These are phyloP conservation scores for Micrasema longulum DNA, from an alignment of 1,140 invertebrate genomes.

Conservation along the genomic window DNA sequence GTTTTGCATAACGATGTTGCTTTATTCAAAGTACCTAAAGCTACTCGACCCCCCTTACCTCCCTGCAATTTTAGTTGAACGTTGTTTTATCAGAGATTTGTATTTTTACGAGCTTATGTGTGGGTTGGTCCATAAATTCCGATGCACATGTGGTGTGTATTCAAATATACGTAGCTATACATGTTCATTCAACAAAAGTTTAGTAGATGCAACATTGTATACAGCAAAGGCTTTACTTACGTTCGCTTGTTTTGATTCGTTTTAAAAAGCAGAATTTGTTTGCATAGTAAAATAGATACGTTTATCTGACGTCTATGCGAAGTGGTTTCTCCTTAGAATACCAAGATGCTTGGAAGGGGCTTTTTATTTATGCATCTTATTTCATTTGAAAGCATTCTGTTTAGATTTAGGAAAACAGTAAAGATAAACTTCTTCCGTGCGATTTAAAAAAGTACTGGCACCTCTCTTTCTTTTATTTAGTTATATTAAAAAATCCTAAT, in stretches of 20 bases:
- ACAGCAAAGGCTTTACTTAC: slow-evolving; percentile 11
- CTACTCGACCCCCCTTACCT: too few relatives aligned
- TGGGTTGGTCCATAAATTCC: not conserved
- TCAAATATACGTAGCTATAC: not conserved
- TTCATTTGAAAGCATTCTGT: slow-evolving; percentile 4
- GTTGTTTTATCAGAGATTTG: too few relatives aligned
- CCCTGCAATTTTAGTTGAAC: too few relatives aligned
- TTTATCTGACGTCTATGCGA: slow-evolving; percentile 37
- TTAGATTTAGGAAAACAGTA: too few relatives aligned
- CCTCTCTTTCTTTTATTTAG: too few relatives aligned
- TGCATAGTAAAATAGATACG: slow-evolving; percentile 28
- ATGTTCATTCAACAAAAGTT: too few relatives aligned
- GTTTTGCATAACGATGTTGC: too few relatives aligned
- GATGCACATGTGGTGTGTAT: slow-evolving; percentile 9
- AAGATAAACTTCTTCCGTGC: too few relatives aligned
- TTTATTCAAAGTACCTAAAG: too few relatives aligned
- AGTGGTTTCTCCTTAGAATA: slow-evolving; percentile 29
- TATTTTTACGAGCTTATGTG: not conserved
- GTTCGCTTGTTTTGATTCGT: slow-evolving; percentile 38
- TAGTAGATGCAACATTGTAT: not conserved
- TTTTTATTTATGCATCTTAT: slow-evolving; percentile 18
- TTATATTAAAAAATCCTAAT: too few relatives aligned
- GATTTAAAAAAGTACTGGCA: too few relatives aligned
- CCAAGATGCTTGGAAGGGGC: slow-evolving; percentile 11
- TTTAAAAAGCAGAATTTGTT: slow-evolving; percentile 38